phyloP scores from a whole-genome alignment of 2,888 invertebrate species.

The Drosophila peninsularis region DNA sequence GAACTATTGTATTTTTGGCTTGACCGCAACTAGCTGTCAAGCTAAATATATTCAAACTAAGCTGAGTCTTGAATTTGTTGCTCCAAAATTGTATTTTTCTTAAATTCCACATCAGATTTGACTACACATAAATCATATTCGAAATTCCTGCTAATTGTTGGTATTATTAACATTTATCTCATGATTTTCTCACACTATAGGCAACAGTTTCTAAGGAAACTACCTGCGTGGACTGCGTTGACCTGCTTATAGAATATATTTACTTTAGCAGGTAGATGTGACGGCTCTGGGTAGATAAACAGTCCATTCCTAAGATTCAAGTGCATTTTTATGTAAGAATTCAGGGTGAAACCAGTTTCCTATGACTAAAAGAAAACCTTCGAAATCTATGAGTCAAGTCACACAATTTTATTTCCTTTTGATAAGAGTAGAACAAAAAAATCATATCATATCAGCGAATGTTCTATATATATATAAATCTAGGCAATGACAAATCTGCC shows the following conservation, averaged over 20 bases:
- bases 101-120: neutral
- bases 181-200: neutral
- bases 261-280: constrained; percentile 17
- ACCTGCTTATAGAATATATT: neutral
- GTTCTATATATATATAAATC: neutral
- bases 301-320: neutral
- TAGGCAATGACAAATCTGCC: constrained; percentile 7
- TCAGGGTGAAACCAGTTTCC: constrained; percentile 13
- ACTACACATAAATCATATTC: neutral
- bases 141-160: neutral
- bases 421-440: neutral
- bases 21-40: constrained; percentile 3
- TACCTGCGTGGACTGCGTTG: neutral
- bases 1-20: constrained; percentile 15
- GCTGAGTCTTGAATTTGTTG: neutral
- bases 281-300: constrained; percentile 12
- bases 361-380: neutral
- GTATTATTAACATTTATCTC: neutral
- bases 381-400: neutral
- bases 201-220: neutral
- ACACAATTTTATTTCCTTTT: neutral
- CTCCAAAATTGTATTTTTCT: neutral
- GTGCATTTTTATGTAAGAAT: neutral
- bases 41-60: constrained; percentile 2
- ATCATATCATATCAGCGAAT: constrained; percentile 2